Evolutionary conservation across 2,888 invertebrate genomes (phyloP).

Genomic region (Andrena chrysosceles): DNA sequence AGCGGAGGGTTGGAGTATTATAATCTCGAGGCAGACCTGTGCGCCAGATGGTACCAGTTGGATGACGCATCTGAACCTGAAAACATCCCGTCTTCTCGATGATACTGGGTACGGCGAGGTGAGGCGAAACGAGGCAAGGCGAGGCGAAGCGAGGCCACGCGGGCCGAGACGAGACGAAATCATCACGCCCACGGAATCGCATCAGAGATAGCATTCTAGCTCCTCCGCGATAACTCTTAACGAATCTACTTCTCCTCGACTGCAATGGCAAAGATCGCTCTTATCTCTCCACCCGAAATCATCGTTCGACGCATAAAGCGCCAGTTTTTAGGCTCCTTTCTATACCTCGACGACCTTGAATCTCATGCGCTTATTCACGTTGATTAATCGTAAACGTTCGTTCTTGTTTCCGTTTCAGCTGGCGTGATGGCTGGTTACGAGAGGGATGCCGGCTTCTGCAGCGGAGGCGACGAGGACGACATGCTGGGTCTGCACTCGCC

Average conservation of each 20-base stretch:
- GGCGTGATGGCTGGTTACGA: constrained; percentile 86
- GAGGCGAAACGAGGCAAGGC: constrained; percentile 22
- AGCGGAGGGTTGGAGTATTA: constrained; percentile 52
- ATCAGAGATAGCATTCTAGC: constrained; percentile 34
- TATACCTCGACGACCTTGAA: background rate
- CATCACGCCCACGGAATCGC: constrained; percentile 66
- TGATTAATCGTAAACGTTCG: constrained; percentile 12
- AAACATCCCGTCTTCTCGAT: constrained; percentile 67
- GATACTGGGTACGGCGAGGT: constrained; percentile 8
- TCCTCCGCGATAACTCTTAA: background rate
- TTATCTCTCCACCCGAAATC: background rate
- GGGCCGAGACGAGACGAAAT: constrained; percentile 13
- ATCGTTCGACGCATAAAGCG: background rate
- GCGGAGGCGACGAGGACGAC: constrained; percentile 89
- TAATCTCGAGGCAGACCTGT: constrained; percentile 67
- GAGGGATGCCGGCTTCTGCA: constrained; percentile 91
- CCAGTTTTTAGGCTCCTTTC: constrained; percentile 26
- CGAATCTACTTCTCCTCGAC: background rate
- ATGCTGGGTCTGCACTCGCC: constrained; percentile 87
- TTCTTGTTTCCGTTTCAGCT: constrained; percentile 86
- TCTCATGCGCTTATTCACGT: too few relatives aligned
- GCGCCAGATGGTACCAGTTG: constrained; percentile 77
- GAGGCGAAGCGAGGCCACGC: constrained; percentile 9
- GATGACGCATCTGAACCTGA: constrained; percentile 73
- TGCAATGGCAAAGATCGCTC: background rate